A percentile compares a stretch with the other conserved stretches of the same genome.
Evolutionary conservation across 2,888 invertebrate genomes (phyloP).

Genomic region (Macrosiphum euphorbiae): DNA sequence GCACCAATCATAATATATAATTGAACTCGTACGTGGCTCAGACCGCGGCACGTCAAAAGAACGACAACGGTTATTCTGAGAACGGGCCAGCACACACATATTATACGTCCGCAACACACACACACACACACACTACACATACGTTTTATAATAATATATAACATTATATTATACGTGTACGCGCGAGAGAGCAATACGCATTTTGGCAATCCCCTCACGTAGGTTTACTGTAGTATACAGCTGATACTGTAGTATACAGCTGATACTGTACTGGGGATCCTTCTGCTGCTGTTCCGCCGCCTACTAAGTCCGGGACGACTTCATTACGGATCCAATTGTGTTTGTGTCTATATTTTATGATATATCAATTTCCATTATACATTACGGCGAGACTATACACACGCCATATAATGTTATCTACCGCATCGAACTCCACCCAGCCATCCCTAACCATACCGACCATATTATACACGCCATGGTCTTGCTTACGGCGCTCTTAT

Average conservation of each 20-base stretch:
- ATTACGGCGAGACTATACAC: neutral
- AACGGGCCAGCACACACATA: constrained; percentile 6
- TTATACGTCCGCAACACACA: neutral
- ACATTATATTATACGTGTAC: neutral
- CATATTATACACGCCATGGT: neutral
- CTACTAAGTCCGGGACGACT: constrained; percentile 28
- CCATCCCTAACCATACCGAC: neutral
- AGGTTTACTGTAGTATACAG: neutral
- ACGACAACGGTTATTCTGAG: constrained; percentile 21
- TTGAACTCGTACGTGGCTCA: constrained; percentile 52
- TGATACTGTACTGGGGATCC: neutral
- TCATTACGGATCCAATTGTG: constrained; percentile 59
- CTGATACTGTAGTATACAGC: neutral
- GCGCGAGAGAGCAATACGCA: neutral
- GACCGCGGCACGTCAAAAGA: constrained; percentile 46
- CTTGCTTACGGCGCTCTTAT: neutral
- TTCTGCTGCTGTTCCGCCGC: neutral
- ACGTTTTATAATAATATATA: constrained; percentile 10
- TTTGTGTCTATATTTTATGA: constrained; percentile 46
- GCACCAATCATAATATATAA: constrained; percentile 37
- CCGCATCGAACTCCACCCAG: neutral
- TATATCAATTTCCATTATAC: constrained; percentile 60
- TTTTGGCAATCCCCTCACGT: constrained; percentile 57
- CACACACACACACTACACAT: neutral
- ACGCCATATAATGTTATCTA: neutral